A percentile compares a stretch with the other conserved stretches of the same genome.
Conservation (phyloP, 2,113 vertebrate genomes). For the Indicator indicator region DNA sequence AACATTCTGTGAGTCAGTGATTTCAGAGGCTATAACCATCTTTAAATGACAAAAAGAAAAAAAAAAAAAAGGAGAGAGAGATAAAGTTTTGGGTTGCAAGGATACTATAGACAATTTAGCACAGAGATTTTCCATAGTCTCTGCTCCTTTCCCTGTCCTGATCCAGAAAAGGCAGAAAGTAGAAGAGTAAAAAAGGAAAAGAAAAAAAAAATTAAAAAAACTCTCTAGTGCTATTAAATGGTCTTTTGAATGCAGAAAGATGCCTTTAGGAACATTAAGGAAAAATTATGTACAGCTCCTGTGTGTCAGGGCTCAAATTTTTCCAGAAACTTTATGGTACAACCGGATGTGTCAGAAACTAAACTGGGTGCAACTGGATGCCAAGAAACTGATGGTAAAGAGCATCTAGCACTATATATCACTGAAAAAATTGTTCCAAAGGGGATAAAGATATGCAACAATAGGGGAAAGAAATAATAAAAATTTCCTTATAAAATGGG, state of each 20-base stretch:
- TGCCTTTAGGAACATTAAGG: conserved; percentile 28
- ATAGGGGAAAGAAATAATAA: background rate
- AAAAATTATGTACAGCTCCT: conserved; percentile 52
- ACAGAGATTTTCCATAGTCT: background rate
- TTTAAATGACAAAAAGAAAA: background rate
- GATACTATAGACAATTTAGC: background rate
- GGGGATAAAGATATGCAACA: conserved; percentile 38
- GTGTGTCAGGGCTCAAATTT: conserved; percentile 40
- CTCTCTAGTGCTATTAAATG: conserved; percentile 1
- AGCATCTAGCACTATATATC: conserved; percentile 38
- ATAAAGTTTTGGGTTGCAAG: background rate
- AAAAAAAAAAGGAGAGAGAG: background rate
- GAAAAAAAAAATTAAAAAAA: background rate
- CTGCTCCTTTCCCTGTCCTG: background rate
- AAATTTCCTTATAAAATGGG: conserved; percentile 15
- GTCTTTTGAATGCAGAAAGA: conserved; percentile 34
- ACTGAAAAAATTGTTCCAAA: background rate
- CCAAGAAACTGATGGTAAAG: conserved; percentile 53
- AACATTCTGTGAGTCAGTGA: no score
- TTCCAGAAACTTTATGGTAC: conserved; percentile 45
- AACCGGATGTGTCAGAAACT: conserved; percentile 22
- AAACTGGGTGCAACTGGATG: background rate
- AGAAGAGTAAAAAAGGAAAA: background rate
- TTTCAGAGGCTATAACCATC: background rate
- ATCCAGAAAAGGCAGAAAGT: background rate